Evolutionary conservation across 2,113 vertebrate species (phyloP).

Genomic region (Sinocyclocheilus rhinocerous): DNA sequence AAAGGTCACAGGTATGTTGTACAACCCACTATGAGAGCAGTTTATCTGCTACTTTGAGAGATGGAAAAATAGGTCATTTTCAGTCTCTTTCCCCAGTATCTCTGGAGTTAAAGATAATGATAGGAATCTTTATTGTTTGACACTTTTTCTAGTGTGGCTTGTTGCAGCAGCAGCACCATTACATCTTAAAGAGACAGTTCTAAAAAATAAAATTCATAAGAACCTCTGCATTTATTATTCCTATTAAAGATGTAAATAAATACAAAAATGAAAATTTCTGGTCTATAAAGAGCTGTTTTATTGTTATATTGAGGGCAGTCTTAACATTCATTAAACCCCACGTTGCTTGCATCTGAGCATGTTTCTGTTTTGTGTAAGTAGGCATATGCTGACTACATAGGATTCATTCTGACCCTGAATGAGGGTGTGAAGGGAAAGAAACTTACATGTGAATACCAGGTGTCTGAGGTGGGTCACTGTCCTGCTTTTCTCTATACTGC

Average conservation of each 20-base stretch:
- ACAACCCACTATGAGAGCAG: background rate
- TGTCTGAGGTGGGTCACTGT: conserved; percentile 84
- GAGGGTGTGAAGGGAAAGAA: conserved; percentile 93
- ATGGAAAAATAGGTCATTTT: background rate
- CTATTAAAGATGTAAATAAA: too few relatives aligned
- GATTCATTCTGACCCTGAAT: conserved; percentile 92
- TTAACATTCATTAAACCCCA: too few relatives aligned
- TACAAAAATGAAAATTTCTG: background rate
- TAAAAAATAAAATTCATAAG: background rate
- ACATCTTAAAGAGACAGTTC: background rate
- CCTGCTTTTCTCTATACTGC: background rate
- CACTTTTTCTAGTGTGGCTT: background rate
- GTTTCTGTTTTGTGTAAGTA: conserved; percentile 58
- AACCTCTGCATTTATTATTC: too few relatives aligned
- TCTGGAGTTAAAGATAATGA: conserved; percentile 1
- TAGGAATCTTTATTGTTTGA: background rate
- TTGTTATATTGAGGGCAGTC: background rate
- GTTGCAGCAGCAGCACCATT: background rate
- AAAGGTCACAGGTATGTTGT: conserved; percentile 86
- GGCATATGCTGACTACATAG: conserved; percentile 95
- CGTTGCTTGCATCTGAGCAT: background rate
- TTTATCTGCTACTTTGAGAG: background rate
- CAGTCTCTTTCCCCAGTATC: background rate
- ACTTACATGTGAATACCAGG: conserved; percentile 84
- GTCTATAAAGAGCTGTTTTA: background rate